These are phyloP conservation scores for Dastarcus helophoroides DNA, from an alignment of 2,888 invertebrate species.

Conservation along the genomic window DNA sequence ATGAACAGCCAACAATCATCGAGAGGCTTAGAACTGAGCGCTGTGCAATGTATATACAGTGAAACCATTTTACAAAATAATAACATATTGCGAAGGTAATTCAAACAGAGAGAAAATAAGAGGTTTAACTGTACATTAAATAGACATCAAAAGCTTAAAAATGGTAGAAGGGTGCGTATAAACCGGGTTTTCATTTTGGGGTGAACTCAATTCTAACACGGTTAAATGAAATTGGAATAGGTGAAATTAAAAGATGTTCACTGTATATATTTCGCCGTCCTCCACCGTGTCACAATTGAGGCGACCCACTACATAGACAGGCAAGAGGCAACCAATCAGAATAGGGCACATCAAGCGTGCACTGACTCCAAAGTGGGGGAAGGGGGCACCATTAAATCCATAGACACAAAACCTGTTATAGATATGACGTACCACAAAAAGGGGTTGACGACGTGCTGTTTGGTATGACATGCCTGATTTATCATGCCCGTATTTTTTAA, in stretches of 20 bases:
- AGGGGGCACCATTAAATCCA: slow-evolving; percentile 30
- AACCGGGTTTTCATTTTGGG: too few relatives aligned
- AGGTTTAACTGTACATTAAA: slow-evolving; percentile 17
- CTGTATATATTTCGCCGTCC: too few relatives aligned
- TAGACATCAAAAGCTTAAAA: slow-evolving; percentile 32
- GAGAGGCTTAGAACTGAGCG: slow-evolving; percentile 5
- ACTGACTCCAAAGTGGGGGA: slow-evolving; percentile 36
- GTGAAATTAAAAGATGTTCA: too few relatives aligned
- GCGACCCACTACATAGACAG: slow-evolving; percentile 40
- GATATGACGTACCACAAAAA: neutral
- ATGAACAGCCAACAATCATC: slow-evolving; percentile 10
- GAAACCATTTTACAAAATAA: slow-evolving; percentile 6
- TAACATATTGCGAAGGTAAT: neutral
- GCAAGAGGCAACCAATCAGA: slow-evolving; percentile 43
- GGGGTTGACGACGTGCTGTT: neutral
- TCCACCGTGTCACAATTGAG: slow-evolving; percentile 37
- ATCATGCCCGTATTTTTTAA: too few relatives aligned
- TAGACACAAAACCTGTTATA: slow-evolving; percentile 2
- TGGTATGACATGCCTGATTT: slow-evolving; percentile 1
- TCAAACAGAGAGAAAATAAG: too few relatives aligned
- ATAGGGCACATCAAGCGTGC: slow-evolving; percentile 36
- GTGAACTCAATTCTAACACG: too few relatives aligned
- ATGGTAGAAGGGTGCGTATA: slow-evolving; percentile 26
- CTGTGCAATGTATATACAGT: slow-evolving; percentile 11
- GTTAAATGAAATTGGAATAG: too few relatives aligned